Conservation (phyloP, 2,888 invertebrate species). For the Stomorhina lunata region DNA sequence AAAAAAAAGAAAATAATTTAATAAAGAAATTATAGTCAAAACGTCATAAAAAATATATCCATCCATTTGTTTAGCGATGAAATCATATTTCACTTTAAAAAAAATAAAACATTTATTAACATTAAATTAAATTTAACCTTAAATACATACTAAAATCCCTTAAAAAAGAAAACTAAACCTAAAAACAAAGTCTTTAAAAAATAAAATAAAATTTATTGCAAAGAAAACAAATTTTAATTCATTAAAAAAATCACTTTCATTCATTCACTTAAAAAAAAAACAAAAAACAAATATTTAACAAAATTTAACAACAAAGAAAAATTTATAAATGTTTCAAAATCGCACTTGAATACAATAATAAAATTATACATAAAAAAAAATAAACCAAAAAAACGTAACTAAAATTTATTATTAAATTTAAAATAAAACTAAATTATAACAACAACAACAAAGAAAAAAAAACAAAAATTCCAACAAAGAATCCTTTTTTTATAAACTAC, state of each 20-base stretch:
- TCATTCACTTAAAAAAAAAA: no score
- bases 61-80: slow-evolving; percentile 63
- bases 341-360: slow-evolving; percentile 65
- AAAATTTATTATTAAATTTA: slow-evolving; percentile 42
- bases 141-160: background rate
- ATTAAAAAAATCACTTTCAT: no score
- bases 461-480: slow-evolving; percentile 6
- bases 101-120: no score
- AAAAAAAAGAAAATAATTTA: slow-evolving; percentile 27
- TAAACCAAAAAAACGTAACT: background rate
- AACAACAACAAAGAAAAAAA: background rate
- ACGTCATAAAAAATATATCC: slow-evolving; percentile 64
- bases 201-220: no score
- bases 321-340: slow-evolving; percentile 63
- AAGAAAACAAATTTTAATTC: no score
- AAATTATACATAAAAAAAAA: background rate
- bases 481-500: slow-evolving; percentile 55
- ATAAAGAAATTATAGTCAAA: slow-evolving; percentile 47
- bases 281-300: no score
- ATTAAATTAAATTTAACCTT: no score
- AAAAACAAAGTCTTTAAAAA: no score
- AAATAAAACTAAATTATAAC: background rate
- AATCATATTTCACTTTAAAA: slow-evolving; percentile 47
- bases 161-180: background rate
- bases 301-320: background rate